Evolutionary conservation across 2,797 vertebrate genomes (phyloP), one percentile per base, ranked within the genome.

Genomic region (Anguilla anguilla): DNA sequence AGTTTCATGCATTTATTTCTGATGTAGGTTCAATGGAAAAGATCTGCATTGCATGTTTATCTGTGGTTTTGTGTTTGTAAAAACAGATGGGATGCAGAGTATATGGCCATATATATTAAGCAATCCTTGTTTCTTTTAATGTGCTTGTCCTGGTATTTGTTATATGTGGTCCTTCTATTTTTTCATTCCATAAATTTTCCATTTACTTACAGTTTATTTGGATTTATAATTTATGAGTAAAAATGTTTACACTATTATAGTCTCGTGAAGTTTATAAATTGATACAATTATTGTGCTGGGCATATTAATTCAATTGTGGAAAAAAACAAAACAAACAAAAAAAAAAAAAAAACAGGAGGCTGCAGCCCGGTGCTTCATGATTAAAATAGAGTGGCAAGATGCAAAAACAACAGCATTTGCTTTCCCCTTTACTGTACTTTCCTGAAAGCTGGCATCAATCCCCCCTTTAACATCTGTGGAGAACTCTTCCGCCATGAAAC

Each of bases 401-500:
- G 35, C 31, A 22, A 17, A 46, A 46, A 79, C 74, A 46, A 22
- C 15, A 17, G 74, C 1, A 10, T 22, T 43, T 79, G 69, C 69
- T 74, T 39, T 13, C 11, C 74, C 19, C 35, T 79, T 7, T 46
- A 72, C 69, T 72, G 11, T 39, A 43, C 19, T 1, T 43, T 19
- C 35, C 74, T 6, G 35, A 43, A 43, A 46, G 74, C 74, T 79
- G 74, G 74, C 39, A 79, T 46, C 35, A 22, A 79, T 79, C 39
- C 39, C 35, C 39, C 74, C 15, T 4, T 19, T 79, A 79, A 79
- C 74, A 79, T 79, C 74, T 79, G 74, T 46, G 74, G 35, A 79
- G 35, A 79, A 43, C 74, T 39, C 74, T 39, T 43, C 79, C 11
- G 79, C 79, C 79, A n/a, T 82, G 79, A 82, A 82, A 51, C 79